Percentiles rank a stretch among this genome's conserved stretches.
Conservation (phyloP, 1,140 invertebrate genomes). For the Thaumatotibia leucotreta region DNA sequence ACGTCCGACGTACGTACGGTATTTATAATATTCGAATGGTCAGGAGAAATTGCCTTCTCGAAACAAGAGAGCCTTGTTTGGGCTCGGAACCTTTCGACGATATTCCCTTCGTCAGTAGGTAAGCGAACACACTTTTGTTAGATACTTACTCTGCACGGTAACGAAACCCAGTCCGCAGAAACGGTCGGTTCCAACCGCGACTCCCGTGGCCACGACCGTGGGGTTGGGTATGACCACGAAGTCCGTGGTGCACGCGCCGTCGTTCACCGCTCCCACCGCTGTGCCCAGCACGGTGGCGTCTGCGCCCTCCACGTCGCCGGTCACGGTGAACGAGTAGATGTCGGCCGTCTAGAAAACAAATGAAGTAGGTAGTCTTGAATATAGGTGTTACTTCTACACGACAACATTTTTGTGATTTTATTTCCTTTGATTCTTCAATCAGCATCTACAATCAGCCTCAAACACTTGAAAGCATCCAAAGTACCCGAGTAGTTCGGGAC, state of each 20-base stretch:
- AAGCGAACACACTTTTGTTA: not conserved
- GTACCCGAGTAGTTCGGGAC: too few relatives aligned
- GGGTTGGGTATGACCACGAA: slow-evolving; percentile 87
- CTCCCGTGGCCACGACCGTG: slow-evolving; percentile 59
- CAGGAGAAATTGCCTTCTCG: too few relatives aligned
- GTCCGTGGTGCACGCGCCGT: slow-evolving; percentile 80
- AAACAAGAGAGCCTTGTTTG: too few relatives aligned
- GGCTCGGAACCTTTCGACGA: too few relatives aligned
- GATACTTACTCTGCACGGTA: slow-evolving; percentile 79
- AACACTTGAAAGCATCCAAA: too few relatives aligned
- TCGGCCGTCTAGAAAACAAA: slow-evolving; percentile 54
- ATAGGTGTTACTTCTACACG: too few relatives aligned
- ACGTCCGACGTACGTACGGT: too few relatives aligned
- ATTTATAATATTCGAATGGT: too few relatives aligned
- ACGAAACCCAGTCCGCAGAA: slow-evolving; percentile 85
- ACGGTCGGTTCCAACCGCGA: slow-evolving; percentile 76
- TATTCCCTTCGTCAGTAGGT: slow-evolving; percentile 12
- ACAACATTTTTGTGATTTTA: too few relatives aligned
- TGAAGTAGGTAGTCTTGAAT: too few relatives aligned
- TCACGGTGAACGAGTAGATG: slow-evolving; percentile 82
- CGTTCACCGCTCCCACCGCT: slow-evolving; percentile 70
- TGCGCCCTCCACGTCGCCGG: slow-evolving; percentile 80
- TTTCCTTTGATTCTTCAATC: too few relatives aligned
- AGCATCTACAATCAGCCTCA: too few relatives aligned
- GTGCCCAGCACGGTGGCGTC: slow-evolving; percentile 77